These are phyloP conservation scores for Dascyllus trimaculatus DNA, from an alignment of 2,113 vertebrate genomes.

Conservation along the genomic window DNA sequence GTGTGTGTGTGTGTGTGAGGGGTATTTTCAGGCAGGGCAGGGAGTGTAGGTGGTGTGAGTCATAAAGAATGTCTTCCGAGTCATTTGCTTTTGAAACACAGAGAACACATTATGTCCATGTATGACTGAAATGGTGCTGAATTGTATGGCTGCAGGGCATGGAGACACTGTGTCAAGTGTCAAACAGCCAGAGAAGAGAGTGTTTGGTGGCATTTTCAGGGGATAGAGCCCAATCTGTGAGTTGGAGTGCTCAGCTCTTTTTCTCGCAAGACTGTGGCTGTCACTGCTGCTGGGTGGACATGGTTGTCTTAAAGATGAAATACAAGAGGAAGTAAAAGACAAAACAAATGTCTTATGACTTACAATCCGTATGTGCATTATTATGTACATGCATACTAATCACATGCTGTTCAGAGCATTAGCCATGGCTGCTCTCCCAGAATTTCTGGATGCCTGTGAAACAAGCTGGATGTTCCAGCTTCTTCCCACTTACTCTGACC, in stretches of 20 bases:
- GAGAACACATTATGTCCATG: constrained; percentile 70
- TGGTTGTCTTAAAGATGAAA: constrained; percentile 25
- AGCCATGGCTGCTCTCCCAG: neutral
- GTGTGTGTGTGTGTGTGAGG: constrained; percentile 55
- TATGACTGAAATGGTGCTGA: constrained; percentile 47
- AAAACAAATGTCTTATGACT: constrained; percentile 2
- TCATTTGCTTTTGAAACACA: constrained; percentile 64
- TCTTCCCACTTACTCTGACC: constrained; percentile 57
- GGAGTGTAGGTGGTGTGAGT: constrained; percentile 81
- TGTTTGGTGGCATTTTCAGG: constrained; percentile 61
- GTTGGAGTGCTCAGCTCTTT: constrained; percentile 6
- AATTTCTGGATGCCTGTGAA: constrained; percentile 39
- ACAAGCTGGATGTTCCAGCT: constrained; percentile 20
- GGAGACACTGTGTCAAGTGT: constrained; percentile 50
- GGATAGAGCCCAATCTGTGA: constrained; percentile 37
- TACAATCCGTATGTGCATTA: neutral
- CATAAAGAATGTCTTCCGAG: constrained; percentile 73
- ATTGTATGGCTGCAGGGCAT: constrained; percentile 44
- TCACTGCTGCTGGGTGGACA: constrained; percentile 22
- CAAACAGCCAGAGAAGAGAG: constrained; percentile 31
- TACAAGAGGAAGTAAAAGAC: neutral
- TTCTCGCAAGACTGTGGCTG: constrained; percentile 30
- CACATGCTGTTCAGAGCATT: neutral
- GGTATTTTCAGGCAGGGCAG: constrained; percentile 55
- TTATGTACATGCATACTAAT: neutral